These are phyloP conservation scores for Notospermus geniculatus DNA, from an alignment of 1,140 invertebrate species.

Conservation along the genomic window DNA sequence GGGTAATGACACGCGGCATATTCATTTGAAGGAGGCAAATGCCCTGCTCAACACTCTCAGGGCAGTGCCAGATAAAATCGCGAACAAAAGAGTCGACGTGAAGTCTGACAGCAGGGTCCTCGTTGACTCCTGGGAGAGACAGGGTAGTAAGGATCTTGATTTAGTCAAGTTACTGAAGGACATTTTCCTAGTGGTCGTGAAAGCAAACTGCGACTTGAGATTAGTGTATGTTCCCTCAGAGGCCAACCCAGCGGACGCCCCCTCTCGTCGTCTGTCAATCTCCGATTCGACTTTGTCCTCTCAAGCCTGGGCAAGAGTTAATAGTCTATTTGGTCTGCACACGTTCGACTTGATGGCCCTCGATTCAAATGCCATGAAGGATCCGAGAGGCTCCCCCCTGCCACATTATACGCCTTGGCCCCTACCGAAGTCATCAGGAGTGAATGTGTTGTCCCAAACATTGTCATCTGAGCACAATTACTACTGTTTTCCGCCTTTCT, in stretches of 20 bases:
- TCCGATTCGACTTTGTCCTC: neutral
- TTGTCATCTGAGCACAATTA: neutral
- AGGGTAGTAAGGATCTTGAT: neutral
- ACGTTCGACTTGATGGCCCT: constrained; percentile 3
- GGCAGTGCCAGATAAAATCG: neutral
- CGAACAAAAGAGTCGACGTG: neutral
- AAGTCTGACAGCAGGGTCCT: neutral
- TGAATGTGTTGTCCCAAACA: neutral
- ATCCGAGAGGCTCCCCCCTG: neutral
- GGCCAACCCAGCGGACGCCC: neutral
- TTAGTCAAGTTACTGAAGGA: neutral
- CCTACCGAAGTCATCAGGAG: neutral
- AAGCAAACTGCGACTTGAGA: neutral
- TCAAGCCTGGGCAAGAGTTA: neutral
- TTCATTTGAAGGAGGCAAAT: neutral
- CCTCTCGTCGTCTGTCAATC: neutral
- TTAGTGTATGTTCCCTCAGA: neutral
- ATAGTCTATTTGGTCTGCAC: neutral
- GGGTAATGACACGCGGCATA: neutral
- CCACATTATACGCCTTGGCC: constrained; percentile 1
- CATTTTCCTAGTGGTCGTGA: neutral
- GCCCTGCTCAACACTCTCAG: neutral
- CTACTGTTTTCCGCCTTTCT: constrained; percentile 4
- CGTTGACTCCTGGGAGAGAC: neutral
- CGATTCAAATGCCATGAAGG: constrained; percentile 2